Base-by-base conservation (phyloP, 2,888 invertebrate genomes). In the Charanyca ferruginea region DNA sequence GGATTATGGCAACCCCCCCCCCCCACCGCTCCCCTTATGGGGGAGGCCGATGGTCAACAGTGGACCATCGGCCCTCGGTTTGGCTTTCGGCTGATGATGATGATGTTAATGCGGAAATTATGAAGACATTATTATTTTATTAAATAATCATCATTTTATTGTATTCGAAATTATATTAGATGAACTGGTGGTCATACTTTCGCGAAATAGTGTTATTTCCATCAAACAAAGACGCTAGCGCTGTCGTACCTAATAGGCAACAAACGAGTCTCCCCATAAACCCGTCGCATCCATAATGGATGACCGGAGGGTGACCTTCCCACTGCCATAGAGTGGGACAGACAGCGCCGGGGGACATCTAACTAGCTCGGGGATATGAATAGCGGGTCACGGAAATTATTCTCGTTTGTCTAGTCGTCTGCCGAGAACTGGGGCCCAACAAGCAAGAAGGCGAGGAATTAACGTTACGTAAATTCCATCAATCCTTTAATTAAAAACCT, bases 221-320 rank as follows among this genome's bases (percentile, higher is more conserved):
- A 38, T 38, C 16, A 38, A 38, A 38, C 9, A 32, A 11, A 8
- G 41, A 38, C 53, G 45, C n/a, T n/a, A n/a, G n/a, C n/a, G n/a
- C n/a, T n/a, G n/a, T n/a, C n/a, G n/a, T n/a, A n/a, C n/a, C n/a
- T 65, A 63, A 67, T 41, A 51, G 62, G 25, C 63, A 44, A 61
- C 64, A 61, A 75, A 68, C 54, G 58, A 55, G 64, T 6, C 25
- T 28, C 38, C 35, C 61, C 32, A 59, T 53, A 60, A 64, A 57
- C 49, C 35, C 47, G 45, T 2, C 47, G 38, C 59, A 49, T 77
- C 16, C 73, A 42, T 73, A 57, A 73, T 59, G 59, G 44, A 65
- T 65, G 57, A 35, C 57, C 32, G 38, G 55, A 57, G 68, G 78
- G 57, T 18, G 41, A 11, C 18, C n/a, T 71, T 20, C n/a, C 51